phyloP scores from a whole-genome alignment of 2,888 invertebrate species.

The Calameuta idolon region DNA sequence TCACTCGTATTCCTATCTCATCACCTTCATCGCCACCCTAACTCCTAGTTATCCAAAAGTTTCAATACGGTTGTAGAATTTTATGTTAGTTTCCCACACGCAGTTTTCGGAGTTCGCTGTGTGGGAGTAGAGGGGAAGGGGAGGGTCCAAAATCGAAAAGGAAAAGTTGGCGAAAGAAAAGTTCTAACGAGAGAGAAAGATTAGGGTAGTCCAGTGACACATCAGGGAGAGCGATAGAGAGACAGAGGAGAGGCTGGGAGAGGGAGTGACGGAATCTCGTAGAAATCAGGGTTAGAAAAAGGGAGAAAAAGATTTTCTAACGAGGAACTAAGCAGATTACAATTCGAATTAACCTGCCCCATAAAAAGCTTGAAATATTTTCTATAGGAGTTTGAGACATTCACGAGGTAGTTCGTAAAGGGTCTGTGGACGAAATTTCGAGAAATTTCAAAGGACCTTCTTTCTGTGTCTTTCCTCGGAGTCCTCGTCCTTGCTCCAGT shows the following conservation, averaged over 20 bases:
- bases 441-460: background rate
- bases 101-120: background rate
- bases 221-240: background rate
- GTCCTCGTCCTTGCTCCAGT: background rate
- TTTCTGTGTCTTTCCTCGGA: background rate
- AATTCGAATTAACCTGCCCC: background rate
- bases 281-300: background rate
- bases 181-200: background rate
- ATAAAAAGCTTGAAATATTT: background rate
- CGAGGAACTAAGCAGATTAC: background rate
- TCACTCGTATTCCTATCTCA: background rate
- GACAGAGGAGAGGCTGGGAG: background rate
- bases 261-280: background rate
- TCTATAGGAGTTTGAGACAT: constrained; percentile 18
- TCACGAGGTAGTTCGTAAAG: constrained; percentile 12
- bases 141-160: background rate
- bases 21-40: background rate
- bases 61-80: background rate
- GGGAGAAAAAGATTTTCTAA: background rate
- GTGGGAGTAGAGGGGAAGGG: too few relatives aligned
- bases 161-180: background rate
- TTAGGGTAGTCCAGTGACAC: background rate
- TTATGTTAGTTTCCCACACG: background rate
- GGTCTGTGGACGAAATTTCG: too few relatives aligned
- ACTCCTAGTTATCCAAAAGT: background rate